Base-by-base conservation (phyloP, 2,113 vertebrate species). In the Sus scrofa region DNA sequence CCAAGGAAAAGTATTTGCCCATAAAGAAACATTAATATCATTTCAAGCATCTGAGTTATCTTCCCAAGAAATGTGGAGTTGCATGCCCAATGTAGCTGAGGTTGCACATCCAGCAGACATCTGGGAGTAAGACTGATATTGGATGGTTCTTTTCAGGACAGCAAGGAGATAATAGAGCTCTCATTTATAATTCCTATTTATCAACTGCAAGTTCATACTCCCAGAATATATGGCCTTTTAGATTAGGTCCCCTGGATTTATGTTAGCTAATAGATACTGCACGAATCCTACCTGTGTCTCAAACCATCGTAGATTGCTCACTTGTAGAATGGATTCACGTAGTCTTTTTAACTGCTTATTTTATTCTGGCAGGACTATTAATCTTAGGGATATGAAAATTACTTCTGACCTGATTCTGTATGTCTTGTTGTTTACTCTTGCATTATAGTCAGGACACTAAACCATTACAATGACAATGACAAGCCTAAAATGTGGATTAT, bases 351-450 rank as follows among this genome's bases (percentile, higher is more conserved):
- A n/a, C 10, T 81, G 19, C 11, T 50, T 22, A 94, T 75, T 95
- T 92, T 16, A 56, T 84, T 83, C 50, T 68, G 62, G 39, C 32
- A 54, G 18, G 13, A 16, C 10, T 12, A n/a, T 73, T 77, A 60
- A 37, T 62, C 2, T 77, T 87, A 77, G 18, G 0, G 0, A 77
- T 86, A 37, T 90, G 77, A 78, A 89, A n/a, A 32, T 62, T 68
- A 92, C 44, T 92, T 94, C 24, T 86, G 22, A 54, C 44, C 89
- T 75, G 18, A 90, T 90, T 83, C 62, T 90, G 27, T 37, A 24
- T n/a, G 44, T 74, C 16, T 87, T 91, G 19, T 44, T 39, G 9
- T 9, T 79, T 75, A 44, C 14, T 58, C 30, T 63, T 63, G 14
- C 19, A 52, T 70, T 89, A 68, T 44, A 18, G 11, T 68, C 34